Evolutionary conservation across 2,113 vertebrate genomes (phyloP).

Genomic region (Mesitornis unicolor): DNA sequence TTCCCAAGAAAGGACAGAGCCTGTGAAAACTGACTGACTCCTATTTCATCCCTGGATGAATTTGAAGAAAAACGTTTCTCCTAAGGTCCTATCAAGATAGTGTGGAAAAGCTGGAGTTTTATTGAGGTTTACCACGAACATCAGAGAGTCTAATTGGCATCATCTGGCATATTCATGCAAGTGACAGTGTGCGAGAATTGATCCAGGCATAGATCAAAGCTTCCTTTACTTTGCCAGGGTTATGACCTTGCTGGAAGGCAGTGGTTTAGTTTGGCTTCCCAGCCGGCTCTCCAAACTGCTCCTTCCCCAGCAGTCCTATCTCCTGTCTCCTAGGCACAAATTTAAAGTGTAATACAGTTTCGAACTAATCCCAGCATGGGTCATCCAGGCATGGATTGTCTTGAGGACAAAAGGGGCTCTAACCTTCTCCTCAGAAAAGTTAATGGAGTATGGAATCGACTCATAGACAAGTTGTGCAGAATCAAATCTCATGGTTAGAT

Average conservation of each 20-base stretch:
- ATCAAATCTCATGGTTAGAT: neutral
- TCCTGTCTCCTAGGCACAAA: neutral
- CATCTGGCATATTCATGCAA: neutral
- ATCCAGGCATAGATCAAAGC: neutral
- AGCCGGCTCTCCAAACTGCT: neutral
- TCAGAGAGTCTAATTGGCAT: neutral
- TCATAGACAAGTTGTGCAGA: neutral
- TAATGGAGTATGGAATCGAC: neutral
- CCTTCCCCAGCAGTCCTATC: neutral
- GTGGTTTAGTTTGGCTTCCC: neutral
- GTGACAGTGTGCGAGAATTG: neutral
- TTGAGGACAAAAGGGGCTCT: accelerated
- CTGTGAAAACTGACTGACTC: neutral
- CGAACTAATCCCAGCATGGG: neutral
- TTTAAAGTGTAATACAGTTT: neutral
- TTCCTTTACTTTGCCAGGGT: neutral
- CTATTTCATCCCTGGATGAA: neutral
- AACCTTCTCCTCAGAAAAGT: neutral
- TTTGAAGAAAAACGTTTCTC: neutral
- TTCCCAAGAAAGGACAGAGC: neutral
- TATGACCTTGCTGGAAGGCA: neutral
- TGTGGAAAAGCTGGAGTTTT: neutral
- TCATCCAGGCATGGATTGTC: neutral
- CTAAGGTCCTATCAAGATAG: neutral
- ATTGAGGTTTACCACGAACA: neutral